Evolutionary conservation across 2,888 invertebrate genomes (phyloP).

Genomic region (Adelognathus sp.): DNA sequence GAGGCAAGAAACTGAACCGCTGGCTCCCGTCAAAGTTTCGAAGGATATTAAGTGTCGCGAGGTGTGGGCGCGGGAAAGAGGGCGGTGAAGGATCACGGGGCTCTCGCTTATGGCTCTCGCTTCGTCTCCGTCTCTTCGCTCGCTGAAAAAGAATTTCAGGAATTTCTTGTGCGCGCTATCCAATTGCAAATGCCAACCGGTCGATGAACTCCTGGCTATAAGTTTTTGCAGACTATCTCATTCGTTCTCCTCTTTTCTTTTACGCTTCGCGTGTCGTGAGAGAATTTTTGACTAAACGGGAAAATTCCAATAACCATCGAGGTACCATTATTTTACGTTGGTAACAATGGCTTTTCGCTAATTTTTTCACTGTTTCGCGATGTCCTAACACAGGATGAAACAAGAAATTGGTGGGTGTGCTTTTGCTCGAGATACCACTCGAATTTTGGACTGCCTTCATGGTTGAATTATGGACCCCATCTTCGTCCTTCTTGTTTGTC

Average conservation of each 20-base stretch:
- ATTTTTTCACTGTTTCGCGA: not conserved
- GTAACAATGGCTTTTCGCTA: not conserved
- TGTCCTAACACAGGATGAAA: too few species aligned
- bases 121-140: not conserved
- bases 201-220: constrained; percentile 30
- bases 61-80: not conserved
- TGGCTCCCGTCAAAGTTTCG: constrained; percentile 23
- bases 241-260: not conserved
- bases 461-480: not conserved
- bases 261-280: not conserved
- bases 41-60: constrained; percentile 33
- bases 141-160: constrained; percentile 17
- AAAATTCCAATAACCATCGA: constrained; percentile 33
- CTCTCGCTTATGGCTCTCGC: not conserved
- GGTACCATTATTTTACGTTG: constrained; percentile 7
- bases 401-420: too few species aligned
- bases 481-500: not conserved
- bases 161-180: constrained; percentile 19
- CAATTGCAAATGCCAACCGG: constrained; percentile 29
- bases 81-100: constrained; percentile 6
- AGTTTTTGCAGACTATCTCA: constrained; percentile 1
- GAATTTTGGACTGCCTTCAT: too few species aligned
- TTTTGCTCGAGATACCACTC: too few species aligned
- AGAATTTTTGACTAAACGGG: constrained; percentile 20
- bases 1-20: not conserved